A percentile compares a stretch with the other conserved stretches of the same genome.
Conservation (phyloP, 2,113 vertebrate genomes). For the Aplodontia rufa region DNA sequence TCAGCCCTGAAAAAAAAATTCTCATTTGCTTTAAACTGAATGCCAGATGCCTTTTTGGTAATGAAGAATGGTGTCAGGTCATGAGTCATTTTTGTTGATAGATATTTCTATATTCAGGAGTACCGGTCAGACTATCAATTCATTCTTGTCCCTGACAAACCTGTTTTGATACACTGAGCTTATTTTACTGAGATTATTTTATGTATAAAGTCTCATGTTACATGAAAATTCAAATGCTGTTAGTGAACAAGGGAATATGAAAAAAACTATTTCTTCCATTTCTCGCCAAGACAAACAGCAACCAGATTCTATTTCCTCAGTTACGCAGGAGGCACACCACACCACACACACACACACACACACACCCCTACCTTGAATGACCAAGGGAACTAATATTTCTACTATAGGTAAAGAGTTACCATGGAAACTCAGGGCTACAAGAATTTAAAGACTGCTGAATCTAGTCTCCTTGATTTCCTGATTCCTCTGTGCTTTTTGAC, state of each 20-base stretch:
- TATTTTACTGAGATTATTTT: background rate
- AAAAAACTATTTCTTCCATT: constrained; percentile 15
- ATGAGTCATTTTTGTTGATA: background rate
- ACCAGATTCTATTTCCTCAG: background rate
- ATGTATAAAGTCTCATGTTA: background rate
- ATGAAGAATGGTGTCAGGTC: background rate
- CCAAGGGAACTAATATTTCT: background rate
- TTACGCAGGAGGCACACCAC: background rate
- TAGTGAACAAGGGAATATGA: background rate
- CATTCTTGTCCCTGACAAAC: background rate
- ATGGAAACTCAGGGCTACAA: background rate
- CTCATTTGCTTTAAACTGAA: background rate
- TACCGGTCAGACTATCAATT: background rate
- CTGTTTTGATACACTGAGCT: background rate
- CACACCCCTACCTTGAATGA: background rate
- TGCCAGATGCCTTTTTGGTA: background rate
- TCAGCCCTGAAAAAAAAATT: too few species aligned
- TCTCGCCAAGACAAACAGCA: constrained; percentile 41
- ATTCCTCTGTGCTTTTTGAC: background rate
- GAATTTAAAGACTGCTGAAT: background rate
- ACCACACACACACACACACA: background rate
- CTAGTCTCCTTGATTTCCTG: background rate
- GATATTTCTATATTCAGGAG: background rate
- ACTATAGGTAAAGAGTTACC: background rate
- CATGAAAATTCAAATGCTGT: constrained; percentile 29